Conservation (phyloP, 2,797 vertebrate genomes). For the Oreortyx pictus region DNA sequence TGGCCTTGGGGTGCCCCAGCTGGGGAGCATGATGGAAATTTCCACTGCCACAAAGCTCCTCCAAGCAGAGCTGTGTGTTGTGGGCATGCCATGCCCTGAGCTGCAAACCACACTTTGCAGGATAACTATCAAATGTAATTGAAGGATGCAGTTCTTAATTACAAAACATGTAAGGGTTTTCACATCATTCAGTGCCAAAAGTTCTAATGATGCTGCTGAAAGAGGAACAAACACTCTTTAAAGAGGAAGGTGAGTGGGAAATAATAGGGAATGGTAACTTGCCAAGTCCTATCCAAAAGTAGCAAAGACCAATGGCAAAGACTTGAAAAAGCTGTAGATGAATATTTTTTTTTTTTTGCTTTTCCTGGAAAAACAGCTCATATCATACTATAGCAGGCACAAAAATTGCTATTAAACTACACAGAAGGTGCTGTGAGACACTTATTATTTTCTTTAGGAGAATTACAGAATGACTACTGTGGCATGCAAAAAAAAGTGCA, state of each 20-base stretch:
- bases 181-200: background rate
- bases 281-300: background rate
- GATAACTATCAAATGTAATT: background rate
- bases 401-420: slow-evolving; percentile 12
- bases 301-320: background rate
- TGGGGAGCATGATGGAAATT: rapidly evolving
- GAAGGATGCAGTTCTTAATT: background rate
- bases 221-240: background rate
- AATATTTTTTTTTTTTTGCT: background rate
- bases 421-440: background rate
- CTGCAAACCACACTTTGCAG: background rate
- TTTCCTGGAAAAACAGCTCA: background rate
- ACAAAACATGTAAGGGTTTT: background rate
- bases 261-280: background rate
- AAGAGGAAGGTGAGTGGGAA: background rate
- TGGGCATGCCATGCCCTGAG: background rate
- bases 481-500: background rate
- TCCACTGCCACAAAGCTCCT: background rate
- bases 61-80: background rate
- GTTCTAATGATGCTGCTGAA: background rate
- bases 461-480: background rate
- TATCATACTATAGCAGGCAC: background rate
- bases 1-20: background rate
- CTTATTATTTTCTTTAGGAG: background rate
- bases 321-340: background rate